These are phyloP conservation scores for Lepilemur ruficaudatus DNA, from an alignment of 2,797 vertebrate genomes.

Conservation along the genomic window DNA sequence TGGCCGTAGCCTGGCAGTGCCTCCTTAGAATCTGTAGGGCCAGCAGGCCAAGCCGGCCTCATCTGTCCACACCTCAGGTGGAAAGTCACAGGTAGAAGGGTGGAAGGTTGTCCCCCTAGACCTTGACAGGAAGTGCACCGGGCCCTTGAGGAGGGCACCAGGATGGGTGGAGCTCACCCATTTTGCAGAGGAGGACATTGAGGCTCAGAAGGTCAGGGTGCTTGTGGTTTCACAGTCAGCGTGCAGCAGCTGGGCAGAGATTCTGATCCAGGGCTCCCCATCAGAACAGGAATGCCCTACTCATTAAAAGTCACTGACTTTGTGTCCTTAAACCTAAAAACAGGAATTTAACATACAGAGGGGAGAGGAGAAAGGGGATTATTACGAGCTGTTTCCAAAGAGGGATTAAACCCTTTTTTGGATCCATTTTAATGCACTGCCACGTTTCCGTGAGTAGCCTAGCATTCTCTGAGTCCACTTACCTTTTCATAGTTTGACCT, in stretches of 20 bases:
- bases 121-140: not conserved
- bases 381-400: constrained; percentile 56
- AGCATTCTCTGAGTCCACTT: constrained; percentile 58
- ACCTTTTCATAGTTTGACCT: constrained; percentile 77
- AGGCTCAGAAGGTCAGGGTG: not conserved
- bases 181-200: not conserved
- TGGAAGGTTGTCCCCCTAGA: not conserved
- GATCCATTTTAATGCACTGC: constrained; percentile 38
- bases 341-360: constrained; percentile 21
- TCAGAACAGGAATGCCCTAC: not conserved
- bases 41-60: not conserved
- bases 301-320: constrained; percentile 34
- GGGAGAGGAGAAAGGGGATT: not conserved
- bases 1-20: accelerated
- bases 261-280: not conserved
- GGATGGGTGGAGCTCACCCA: not conserved
- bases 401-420: constrained; percentile 62
- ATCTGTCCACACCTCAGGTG: not conserved
- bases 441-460: constrained; percentile 52
- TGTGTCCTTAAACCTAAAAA: constrained; percentile 34
- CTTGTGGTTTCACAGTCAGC: not conserved
- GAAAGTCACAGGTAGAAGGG: not conserved
- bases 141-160: not conserved
- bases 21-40: not conserved
- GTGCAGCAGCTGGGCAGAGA: not conserved